Conservation (phyloP, 1,140 invertebrate genomes). For the Neuroterus valhalla region DNA sequence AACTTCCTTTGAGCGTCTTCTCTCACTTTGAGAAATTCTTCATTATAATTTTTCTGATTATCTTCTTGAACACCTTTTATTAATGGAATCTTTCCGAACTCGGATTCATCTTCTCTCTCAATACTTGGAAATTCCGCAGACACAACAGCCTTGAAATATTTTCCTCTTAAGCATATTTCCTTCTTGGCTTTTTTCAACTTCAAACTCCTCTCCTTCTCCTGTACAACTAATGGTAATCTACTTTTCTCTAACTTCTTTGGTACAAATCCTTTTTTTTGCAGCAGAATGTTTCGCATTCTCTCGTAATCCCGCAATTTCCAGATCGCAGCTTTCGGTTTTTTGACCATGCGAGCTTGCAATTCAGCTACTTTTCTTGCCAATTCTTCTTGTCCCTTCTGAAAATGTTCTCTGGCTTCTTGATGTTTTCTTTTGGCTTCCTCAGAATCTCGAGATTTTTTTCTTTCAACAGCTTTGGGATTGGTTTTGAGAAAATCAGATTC, state of each 20-base stretch:
- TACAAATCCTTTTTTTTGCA: slow-evolving; percentile 70
- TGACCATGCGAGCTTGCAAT: slow-evolving; percentile 40
- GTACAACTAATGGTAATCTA: slow-evolving; percentile 65
- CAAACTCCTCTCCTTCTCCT: slow-evolving; percentile 63
- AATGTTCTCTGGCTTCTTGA: slow-evolving; percentile 51
- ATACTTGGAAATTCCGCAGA: slow-evolving; percentile 48
- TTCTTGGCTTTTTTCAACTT: slow-evolving; percentile 63
- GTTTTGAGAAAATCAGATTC: slow-evolving; percentile 56
- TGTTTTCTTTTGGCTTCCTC: slow-evolving; percentile 51
- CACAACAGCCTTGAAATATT: slow-evolving; percentile 43
- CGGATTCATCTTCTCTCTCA: background rate
- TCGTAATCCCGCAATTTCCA: slow-evolving; percentile 66
- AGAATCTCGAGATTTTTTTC: slow-evolving; percentile 47
- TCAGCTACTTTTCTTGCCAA: slow-evolving; percentile 51
- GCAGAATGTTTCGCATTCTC: slow-evolving; percentile 65
- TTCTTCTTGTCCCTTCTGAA: slow-evolving; percentile 59
- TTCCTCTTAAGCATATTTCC: slow-evolving; percentile 33
- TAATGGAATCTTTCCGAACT: background rate
- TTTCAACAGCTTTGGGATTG: slow-evolving; percentile 48
- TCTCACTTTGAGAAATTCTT: slow-evolving; percentile 49
- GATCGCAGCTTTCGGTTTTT: slow-evolving; percentile 63
- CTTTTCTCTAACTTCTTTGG: slow-evolving; percentile 65
- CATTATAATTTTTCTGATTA: slow-evolving; percentile 29
- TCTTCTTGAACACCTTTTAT: background rate
- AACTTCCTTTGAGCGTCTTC: slow-evolving; percentile 40